Base-by-base conservation (phyloP, 2,113 vertebrate genomes). In the Lanius collurio region DNA sequence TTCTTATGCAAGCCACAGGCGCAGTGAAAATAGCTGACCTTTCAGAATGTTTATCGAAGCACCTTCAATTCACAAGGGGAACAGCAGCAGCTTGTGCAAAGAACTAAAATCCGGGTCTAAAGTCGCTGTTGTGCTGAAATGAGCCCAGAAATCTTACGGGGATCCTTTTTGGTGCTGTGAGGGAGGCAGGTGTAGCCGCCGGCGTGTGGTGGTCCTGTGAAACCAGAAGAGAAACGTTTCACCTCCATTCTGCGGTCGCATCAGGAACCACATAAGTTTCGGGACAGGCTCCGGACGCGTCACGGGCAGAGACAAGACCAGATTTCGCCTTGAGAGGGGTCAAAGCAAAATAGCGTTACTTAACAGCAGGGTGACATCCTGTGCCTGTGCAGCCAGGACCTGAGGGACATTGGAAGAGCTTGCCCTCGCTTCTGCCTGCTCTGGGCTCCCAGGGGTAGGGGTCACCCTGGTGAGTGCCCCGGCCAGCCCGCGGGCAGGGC, bases 11-110 rank as follows among this genome's bases (percentile, higher is more conserved):
- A 96, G 89, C 89, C 78, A 67, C 78, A 39, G 92, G 49, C 81
- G 63, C 68, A 27, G 93, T 46, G 84, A 95, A 96, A 96, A 92
- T 49, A 95, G 95, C 89, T 97, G 96, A 97, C 96, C 87, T 91
- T 93, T 97, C 91, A 87, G 62, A 41, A 35, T 64, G 87, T 76
- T 93, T 95, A 52, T 68, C 82, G 74, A 84, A 83, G 95, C 49
- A 59, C 89, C 89, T 91, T 52, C 91, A 31, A 10, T 74, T 93
- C 89, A 6, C 11, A 47, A n/a, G 46, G 70, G 74, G 77, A 94
- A 91, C 41, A 46, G 91, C 80, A n/a, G 70, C 2, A 3, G 42
- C 46, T 44, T 35, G 46, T 41, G 68, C 76, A 50, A 81, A 81
- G 71, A 33, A 37, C 74, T 24, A 23, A n/a, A 31, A 12, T 63